Evolutionary conservation across 1,140 invertebrate genomes (phyloP), one percentile per base, ranked within the genome.

Genomic region (Zaprionus africanus): DNA sequence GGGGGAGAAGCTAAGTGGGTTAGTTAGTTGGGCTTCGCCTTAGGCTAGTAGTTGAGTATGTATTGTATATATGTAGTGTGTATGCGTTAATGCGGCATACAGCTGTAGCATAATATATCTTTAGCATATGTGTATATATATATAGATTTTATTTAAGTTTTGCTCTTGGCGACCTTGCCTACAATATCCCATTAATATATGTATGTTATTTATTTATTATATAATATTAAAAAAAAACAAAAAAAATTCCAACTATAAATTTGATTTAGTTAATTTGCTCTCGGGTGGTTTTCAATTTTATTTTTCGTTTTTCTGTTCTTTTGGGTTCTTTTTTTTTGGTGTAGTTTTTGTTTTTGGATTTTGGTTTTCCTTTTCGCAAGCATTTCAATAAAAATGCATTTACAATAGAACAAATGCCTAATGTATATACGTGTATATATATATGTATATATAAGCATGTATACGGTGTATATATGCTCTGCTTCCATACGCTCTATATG

Each of bases 361-460:
- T 51, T 53, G 49, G 28, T 17, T 56, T 28, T 60, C 11, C 6
- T 68, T 51, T 73, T 88, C 67, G 74, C 63, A 86, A 86, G 83
- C 83, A 86, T 87, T 80, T 86, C 83, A 86, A 86, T 87, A 86
- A 87, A 86, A 86, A 87, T 86, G 83, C 80, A 41, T 31, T 74
- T 34, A 64, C 60, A 73, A 76, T 66, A 53, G 49, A 82, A 78
- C 66, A 82, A 82, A 75, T 77, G 82, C 82, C 82, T 75, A 77
- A 82, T 73, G 36, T 70, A 57, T 65, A 56, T 62, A 38, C 54
- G 34, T 54, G 9, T 64, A 49, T 64, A 49, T 56, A 31, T 65
- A 58, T 62, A 31, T 49, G n/a, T 46, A 74, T 38, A 46, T 51
- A 34, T 72, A 64, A 64, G 43, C 58, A 56, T 57, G 4, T 66